Evolutionary conservation across 2,888 invertebrate genomes (phyloP).

Genomic region (Sesamia inferens): DNA sequence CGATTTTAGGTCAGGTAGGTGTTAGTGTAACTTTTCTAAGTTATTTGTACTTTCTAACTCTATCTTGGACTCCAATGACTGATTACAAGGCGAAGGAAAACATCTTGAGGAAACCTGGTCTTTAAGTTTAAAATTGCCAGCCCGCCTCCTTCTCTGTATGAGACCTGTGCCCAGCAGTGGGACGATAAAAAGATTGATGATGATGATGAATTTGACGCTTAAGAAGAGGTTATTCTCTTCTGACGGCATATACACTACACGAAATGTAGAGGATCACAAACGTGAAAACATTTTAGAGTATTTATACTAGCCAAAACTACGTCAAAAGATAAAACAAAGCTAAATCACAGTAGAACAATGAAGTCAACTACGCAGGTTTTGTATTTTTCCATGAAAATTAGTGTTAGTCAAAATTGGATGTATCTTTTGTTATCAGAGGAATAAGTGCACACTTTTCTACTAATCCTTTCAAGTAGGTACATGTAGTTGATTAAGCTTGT

Average conservation of each 20-base stretch:
- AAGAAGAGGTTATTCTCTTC: conserved; percentile 19
- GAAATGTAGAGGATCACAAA: conserved; percentile 1
- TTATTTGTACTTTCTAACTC: too few relatives aligned
- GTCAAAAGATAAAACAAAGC: conserved; percentile 32
- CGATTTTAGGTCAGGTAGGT: too few relatives aligned
- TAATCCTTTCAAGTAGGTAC: conserved; percentile 50
- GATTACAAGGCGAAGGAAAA: too few relatives aligned
- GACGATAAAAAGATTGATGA: too few relatives aligned
- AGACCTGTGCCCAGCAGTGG: too few relatives aligned
- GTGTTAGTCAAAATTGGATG: conserved; percentile 56
- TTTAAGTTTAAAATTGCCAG: too few relatives aligned
- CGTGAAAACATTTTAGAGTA: neutral
- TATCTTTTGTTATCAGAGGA: conserved; percentile 53
- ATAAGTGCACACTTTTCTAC: conserved; percentile 54
- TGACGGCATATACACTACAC: conserved; percentile 6
- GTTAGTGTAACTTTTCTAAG: too few relatives aligned
- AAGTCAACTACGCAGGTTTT: conserved; percentile 21
- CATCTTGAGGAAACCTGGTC: too few relatives aligned
- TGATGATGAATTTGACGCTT: conserved; percentile 34
- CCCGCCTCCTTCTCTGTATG: too few relatives aligned
- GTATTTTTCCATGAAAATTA: conserved; percentile 48
- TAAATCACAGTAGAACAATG: conserved; percentile 35
- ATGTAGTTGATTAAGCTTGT: conserved; percentile 24
- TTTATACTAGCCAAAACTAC: conserved; percentile 13
- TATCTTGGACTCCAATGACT: too few relatives aligned